Base-by-base conservation (phyloP, 2,113 vertebrate genomes). In the Acanthisitta chloris region DNA sequence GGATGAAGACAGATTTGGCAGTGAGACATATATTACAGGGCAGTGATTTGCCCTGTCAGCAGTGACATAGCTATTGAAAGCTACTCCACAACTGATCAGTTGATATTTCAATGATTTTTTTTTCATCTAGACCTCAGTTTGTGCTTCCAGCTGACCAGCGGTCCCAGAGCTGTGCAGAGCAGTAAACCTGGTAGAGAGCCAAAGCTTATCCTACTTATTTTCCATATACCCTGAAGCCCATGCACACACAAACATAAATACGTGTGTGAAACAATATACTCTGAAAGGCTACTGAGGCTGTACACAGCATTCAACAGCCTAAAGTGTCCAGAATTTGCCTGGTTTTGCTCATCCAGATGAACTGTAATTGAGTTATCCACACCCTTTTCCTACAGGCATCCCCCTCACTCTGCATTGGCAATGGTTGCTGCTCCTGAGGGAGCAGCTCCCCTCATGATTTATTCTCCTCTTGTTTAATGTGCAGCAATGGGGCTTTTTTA, bases 401-500 rank as follows among this genome's bases (percentile, higher is more conserved):
- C 74, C 76, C 45, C 89, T 95, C 52, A 29, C 61, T 72, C 77
- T 2, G 1, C 36, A 7, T 1, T 78, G 77, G 73, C 72, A 66
- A n/a, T 33, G 51, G 23, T n/a, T 88, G 77, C 46, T 64, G 66
- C 57, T 89, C 91, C 88, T 54, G 23, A 67, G 81, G 66, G 65
- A 86, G 64, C 73, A 89, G 88, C 59, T 95, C 80, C 70, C 48
- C 81, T 89, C 73, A 15, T 85, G 91, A 87, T 96, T 96, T 91
- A 81, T 94, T 90, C 86, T 66, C 43, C 64, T 86, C 88, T 94
- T 73, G 66, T 91, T 85, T 79, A 76, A 91, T 38, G 78, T 81
- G 78, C 70, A 82, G 84, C 6, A 0, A 81, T 2, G n/a, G 57
- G 86, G 89, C 62, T 92, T 96, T 96, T 95, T 96, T 90, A 92